Base-by-base conservation (phyloP, 2,888 invertebrate genomes). In the Orchesella flavescens region DNA sequence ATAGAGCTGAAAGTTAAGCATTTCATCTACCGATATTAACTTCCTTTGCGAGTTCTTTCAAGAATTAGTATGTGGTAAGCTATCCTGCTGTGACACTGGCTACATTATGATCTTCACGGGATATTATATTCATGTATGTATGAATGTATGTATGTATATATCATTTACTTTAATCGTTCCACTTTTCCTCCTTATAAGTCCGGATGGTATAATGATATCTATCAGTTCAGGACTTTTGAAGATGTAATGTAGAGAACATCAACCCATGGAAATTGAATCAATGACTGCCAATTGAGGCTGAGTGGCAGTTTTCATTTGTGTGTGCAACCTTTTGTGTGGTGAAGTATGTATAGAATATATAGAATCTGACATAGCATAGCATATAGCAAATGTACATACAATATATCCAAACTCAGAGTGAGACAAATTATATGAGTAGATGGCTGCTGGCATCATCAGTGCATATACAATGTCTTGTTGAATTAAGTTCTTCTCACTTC, bases 251-350 rank as follows among this genome's bases (percentile, higher is more conserved):
- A 34, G 34, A 34, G 34, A 34, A 34, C 34, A 34, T 34, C 34
- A 34, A 7, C 34, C 34, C 34, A 34, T 34, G 34, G 34, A 34
- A 79, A 79, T 79, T 79, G 72, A 79, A 72, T 79, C 79, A 79
- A 79, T 71, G 65, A 79, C 72, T 72, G 72, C 65, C 79, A 79
- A 79, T 72, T 79, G 71, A 65, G 79, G 72, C 44, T 79, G 72
- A 72, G 72, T 79, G 79, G 79, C 72, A 71, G 79, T 71, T 79
- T 79, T 79, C 71, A 72, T 79, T 79, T 79, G 72, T 79, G 65
- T 65, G 53, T 55, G 72, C 69, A 78, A 78, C 77, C 77, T 77
- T 59, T 77, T 68, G 77, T 77, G 77, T 34, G 34, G 34, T 34
- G 34, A 34, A 34, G 34, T 34, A 34, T 34, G 34, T 34, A 34